A percentile compares a stretch with the other conserved stretches of the same genome.
Evolutionary conservation across 2,797 vertebrate genomes (phyloP).

Genomic region (Sebastes diaconus): DNA sequence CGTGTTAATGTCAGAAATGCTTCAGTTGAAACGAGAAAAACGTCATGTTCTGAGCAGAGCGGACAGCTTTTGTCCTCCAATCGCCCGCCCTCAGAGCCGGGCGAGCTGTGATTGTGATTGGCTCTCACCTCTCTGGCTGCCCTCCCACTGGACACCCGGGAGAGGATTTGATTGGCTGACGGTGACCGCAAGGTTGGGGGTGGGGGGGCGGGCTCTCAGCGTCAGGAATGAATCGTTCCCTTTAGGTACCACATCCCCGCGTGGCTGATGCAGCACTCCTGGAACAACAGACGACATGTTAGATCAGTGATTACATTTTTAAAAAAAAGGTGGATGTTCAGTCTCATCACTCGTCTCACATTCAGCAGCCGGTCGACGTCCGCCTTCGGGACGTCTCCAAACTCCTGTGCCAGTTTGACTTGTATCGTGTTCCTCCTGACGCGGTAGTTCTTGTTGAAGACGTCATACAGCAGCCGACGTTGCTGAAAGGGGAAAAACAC

Average conservation of each 20-base stretch:
- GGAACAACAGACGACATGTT: slow-evolving; percentile 30
- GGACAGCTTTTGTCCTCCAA: slow-evolving; percentile 36
- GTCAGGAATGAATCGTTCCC: slow-evolving; percentile 96
- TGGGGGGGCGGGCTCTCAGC: slow-evolving; percentile 45
- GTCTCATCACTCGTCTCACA: slow-evolving; percentile 71
- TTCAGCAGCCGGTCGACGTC: slow-evolving; percentile 94
- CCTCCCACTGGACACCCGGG: slow-evolving; percentile 63
- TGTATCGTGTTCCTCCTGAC: slow-evolving; percentile 89
- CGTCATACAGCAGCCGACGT: slow-evolving; percentile 92
- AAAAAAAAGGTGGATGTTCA: background rate
- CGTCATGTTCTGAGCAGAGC: slow-evolving; percentile 45
- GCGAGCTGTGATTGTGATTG: slow-evolving; percentile 67
- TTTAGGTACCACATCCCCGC: slow-evolving; percentile 99
- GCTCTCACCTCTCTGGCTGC: slow-evolving; percentile 55
- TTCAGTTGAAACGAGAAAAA: slow-evolving; percentile 52
- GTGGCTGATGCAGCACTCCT: slow-evolving; percentile 96
- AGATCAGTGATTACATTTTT: background rate
- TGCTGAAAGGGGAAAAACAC: slow-evolving; percentile 78
- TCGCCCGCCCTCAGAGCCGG: slow-evolving; percentile 27
- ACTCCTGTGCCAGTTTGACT: slow-evolving; percentile 87
- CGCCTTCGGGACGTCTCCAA: slow-evolving; percentile 90
- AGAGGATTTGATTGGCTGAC: slow-evolving; percentile 46
- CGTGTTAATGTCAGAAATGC: slow-evolving; percentile 23
- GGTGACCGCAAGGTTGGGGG: slow-evolving; percentile 8
- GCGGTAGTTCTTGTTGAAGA: slow-evolving; percentile 93